phyloP scores from a whole-genome alignment of 2,113 vertebrate species.

The Chamaea fasciata region DNA sequence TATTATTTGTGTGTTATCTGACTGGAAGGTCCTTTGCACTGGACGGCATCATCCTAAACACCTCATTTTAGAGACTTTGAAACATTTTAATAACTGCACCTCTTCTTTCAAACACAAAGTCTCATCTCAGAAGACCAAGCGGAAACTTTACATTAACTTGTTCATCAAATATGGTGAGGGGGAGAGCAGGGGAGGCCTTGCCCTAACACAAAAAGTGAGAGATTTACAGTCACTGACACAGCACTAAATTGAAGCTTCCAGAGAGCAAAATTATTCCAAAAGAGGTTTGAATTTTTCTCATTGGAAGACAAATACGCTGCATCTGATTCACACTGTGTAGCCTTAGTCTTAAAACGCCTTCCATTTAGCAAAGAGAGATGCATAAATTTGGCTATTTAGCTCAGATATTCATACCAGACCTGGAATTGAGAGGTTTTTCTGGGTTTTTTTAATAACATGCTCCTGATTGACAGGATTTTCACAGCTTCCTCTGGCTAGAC shows the following conservation, averaged over 20 bases:
- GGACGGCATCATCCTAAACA: neutral
- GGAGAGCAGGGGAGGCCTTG: neutral
- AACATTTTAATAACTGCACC: neutral
- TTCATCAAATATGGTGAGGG: neutral
- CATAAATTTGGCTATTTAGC: neutral
- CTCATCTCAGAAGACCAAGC: neutral
- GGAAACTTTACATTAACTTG: neutral
- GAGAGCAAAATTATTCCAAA: neutral
- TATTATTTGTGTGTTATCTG: neutral
- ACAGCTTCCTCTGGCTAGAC: neutral
- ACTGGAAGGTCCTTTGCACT: neutral
- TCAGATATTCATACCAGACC: neutral
- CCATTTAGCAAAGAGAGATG: neutral
- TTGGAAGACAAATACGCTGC: neutral
- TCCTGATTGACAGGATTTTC: neutral
- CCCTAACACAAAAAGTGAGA: neutral
- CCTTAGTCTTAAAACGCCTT: neutral
- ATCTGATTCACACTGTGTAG: neutral
- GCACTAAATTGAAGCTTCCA: neutral
- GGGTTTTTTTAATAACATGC: neutral
- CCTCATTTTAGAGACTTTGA: neutral
- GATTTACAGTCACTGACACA: neutral
- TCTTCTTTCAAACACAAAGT: neutral
- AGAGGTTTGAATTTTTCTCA: neutral
- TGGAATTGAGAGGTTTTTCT: neutral